These are phyloP conservation scores for Agrenia bidenticulata DNA, from an alignment of 2,888 invertebrate genomes.

Conservation along the genomic window DNA sequence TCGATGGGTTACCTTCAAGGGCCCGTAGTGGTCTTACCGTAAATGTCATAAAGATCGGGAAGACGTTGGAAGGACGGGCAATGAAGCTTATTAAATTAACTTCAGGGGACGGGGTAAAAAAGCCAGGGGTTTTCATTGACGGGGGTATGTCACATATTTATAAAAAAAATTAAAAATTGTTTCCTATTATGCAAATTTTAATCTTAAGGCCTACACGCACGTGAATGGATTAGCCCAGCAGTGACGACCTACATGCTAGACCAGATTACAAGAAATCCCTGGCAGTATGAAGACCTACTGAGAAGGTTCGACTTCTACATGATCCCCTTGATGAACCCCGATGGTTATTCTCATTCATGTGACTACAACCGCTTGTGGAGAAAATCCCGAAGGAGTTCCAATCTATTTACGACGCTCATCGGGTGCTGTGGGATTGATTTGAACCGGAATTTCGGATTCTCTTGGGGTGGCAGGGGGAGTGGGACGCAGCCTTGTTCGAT, in stretches of 20 bases:
- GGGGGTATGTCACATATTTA: constrained; percentile 21
- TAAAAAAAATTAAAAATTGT: constrained; percentile 21
- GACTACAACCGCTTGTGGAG: constrained; percentile 36
- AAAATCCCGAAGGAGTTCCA: constrained; percentile 62
- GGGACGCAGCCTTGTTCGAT: constrained; percentile 72
- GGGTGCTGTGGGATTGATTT: constrained; percentile 4
- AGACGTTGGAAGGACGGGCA: constrained; percentile 27
- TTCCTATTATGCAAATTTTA: too few relatives aligned
- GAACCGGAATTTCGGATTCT: constrained; percentile 69
- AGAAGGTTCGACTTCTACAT: constrained; percentile 72
- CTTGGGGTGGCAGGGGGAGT: constrained; percentile 68
- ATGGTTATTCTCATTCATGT: constrained; percentile 62
- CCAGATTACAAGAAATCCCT: constrained; percentile 61
- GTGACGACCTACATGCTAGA: constrained; percentile 71
- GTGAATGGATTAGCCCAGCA: constrained; percentile 79
- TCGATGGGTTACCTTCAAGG: constrained; percentile 18
- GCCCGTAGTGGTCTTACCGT: constrained; percentile 15
- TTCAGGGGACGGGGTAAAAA: constrained; percentile 17
- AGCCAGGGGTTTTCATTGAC: constrained; percentile 34
- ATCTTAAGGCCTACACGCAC: constrained; percentile 65
- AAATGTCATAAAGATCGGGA: constrained; percentile 27
- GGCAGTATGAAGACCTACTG: constrained; percentile 59
- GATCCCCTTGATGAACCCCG: constrained; percentile 74
- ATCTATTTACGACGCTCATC: neutral
- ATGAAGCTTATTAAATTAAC: constrained; percentile 32